A percentile compares a stretch with the other conserved stretches of the same genome.
Conservation (phyloP, 2,888 invertebrate genomes). For the Trichopoda pennipes region DNA sequence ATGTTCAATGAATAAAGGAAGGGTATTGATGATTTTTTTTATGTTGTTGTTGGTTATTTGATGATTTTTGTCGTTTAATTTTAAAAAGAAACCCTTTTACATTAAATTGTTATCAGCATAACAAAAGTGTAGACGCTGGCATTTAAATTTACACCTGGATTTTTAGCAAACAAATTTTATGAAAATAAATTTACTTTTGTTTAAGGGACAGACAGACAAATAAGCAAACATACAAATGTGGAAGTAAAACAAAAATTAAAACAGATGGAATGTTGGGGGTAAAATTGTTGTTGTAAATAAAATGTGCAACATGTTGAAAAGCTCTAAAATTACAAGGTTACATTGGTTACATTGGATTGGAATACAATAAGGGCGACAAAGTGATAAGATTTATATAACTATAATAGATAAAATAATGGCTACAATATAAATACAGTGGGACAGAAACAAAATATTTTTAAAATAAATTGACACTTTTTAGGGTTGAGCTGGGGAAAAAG, state of each 20-base stretch:
- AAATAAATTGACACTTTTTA: too few species aligned
- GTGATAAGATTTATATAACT: not conserved
- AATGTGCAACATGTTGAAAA: conserved; percentile 28
- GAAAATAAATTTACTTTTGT: not conserved
- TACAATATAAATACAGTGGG: too few species aligned
- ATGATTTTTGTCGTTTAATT: conserved; percentile 57
- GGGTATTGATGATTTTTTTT: conserved; percentile 22
- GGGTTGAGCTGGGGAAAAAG: too few species aligned
- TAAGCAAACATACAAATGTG: too few species aligned
- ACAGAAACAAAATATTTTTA: too few species aligned
- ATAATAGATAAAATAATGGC: too few species aligned
- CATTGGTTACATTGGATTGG: not conserved
- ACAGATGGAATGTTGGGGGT: conserved; percentile 60
- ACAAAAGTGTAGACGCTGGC: conserved; percentile 44
- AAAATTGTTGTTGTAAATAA: conserved; percentile 25
- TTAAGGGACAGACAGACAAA: conserved; percentile 40
- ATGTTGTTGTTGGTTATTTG: conserved; percentile 29
- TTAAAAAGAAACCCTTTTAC: conserved; percentile 44
- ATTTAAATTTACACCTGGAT: conserved; percentile 78
- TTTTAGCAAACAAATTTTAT: conserved; percentile 63
- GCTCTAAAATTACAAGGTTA: conserved; percentile 31
- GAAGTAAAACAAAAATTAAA: conserved; percentile 18
- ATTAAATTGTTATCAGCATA: conserved; percentile 24
- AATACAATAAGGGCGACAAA: not conserved
- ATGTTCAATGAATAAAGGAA: conserved; percentile 1